These are phyloP conservation scores for Alentia gelatinosa DNA, from an alignment of 2,888 invertebrate species.

Conservation along the genomic window DNA sequence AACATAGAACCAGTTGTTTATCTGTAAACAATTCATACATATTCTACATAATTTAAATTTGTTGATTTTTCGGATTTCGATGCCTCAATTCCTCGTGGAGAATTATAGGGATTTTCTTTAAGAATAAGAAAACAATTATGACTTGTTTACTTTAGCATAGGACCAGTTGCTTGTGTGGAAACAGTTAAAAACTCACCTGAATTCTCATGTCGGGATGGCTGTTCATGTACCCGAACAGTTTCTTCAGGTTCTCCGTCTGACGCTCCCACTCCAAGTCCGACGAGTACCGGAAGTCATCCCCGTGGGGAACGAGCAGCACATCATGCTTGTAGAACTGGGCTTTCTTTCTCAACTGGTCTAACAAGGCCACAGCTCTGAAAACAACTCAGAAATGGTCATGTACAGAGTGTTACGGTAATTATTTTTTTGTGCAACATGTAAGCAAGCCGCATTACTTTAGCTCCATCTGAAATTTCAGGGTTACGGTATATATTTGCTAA, in stretches of 20 bases:
- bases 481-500: too few relatives aligned
- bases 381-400: too few relatives aligned
- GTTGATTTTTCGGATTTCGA: background rate
- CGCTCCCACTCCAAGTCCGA: conserved; percentile 93
- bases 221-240: conserved; percentile 92
- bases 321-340: conserved; percentile 94
- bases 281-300: conserved; percentile 96
- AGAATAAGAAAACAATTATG: too few relatives aligned
- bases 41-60: background rate
- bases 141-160: background rate
- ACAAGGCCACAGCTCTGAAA: conserved; percentile 82
- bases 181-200: conserved; percentile 57
- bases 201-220: conserved; percentile 84
- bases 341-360: conserved; percentile 94
- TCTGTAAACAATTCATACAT: too few relatives aligned
- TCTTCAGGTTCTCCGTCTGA: conserved; percentile 93
- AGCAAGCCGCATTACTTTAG: too few relatives aligned
- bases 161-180: background rate
- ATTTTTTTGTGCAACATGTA: too few relatives aligned
- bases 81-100: too few relatives aligned
- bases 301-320: conserved; percentile 93
- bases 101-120: too few relatives aligned
- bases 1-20: too few relatives aligned
- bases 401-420: too few relatives aligned
- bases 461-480: too few relatives aligned